phyloP scores from a whole-genome alignment of 30 jellyfish, hydroid and myxozoan genomes.

The Mastigias papua region DNA sequence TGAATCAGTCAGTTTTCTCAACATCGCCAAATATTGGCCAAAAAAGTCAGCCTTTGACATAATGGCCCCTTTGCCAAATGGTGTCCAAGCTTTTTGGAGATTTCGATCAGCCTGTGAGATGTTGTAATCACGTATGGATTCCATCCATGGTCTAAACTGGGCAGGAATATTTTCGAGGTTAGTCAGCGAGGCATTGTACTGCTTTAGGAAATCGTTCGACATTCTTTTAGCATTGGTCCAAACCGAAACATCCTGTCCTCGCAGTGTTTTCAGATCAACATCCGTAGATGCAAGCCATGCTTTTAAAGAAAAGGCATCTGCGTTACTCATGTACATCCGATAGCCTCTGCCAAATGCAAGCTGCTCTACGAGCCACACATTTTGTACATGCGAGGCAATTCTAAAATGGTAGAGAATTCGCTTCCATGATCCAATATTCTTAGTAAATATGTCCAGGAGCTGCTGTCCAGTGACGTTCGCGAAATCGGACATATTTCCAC shows the following conservation, averaged over 20 bases:
- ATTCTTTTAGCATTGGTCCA: not conserved
- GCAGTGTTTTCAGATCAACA: not conserved
- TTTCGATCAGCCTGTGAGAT: conserved; percentile 4
- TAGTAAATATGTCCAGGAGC: conserved; percentile 10
- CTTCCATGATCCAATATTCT: not conserved
- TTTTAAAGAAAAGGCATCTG: conserved; percentile 51
- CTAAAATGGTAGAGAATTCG: conserved; percentile 12
- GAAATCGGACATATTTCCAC: conserved; percentile 9
- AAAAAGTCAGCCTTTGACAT: conserved; percentile 2
- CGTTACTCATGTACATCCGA: conserved; percentile 58
- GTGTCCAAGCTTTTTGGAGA: conserved; percentile 11
- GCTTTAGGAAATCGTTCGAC: not conserved
- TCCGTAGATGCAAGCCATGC: conserved; percentile 47
- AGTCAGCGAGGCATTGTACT: conserved; percentile 1
- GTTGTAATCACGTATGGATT: conserved; percentile 3
- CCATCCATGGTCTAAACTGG: conserved; percentile 45
- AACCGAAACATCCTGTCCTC: not conserved
- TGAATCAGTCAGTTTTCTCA: conserved; percentile 16
- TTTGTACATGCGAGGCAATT: conserved; percentile 2
- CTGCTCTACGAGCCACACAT: conserved; percentile 27
- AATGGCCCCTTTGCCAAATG: conserved; percentile 17
- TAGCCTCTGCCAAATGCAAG: conserved; percentile 42
- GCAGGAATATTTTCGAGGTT: conserved; percentile 11
- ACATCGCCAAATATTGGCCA: conserved; percentile 15
- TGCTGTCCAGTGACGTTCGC: conserved; percentile 15